A percentile compares a stretch with the other conserved stretches of the same genome.
Evolutionary conservation across 2,888 invertebrate genomes (phyloP).

Genomic region (Carcina quercana): DNA sequence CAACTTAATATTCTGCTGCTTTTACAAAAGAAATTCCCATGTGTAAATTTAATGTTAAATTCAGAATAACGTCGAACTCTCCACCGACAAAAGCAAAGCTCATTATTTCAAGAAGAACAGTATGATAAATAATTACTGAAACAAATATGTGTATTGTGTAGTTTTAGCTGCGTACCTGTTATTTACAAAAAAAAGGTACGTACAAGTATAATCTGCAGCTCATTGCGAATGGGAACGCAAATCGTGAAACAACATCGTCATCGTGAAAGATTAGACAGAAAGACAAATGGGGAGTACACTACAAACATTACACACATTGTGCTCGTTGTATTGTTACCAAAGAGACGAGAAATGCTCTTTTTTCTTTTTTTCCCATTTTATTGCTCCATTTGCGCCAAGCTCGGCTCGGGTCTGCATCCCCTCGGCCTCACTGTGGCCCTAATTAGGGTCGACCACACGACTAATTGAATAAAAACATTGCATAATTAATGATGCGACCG

Average conservation of each 20-base stretch:
- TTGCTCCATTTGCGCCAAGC: constrained; percentile 50
- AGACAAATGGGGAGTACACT: constrained; percentile 48
- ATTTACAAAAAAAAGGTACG: not conserved
- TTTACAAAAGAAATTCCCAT: too few relatives aligned
- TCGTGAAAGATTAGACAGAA: constrained; percentile 61
- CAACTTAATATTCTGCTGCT: too few relatives aligned
- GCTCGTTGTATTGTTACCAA: constrained; percentile 44
- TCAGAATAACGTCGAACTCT: too few relatives aligned
- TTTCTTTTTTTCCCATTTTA: constrained; percentile 42
- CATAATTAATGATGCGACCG: constrained; percentile 42
- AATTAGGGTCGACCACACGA: constrained; percentile 58
- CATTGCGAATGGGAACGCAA: constrained; percentile 41
- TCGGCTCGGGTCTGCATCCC: constrained; percentile 38
- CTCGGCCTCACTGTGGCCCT: constrained; percentile 38
- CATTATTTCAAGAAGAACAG: too few relatives aligned
- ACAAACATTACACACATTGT: constrained; percentile 38
- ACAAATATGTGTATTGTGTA: too few relatives aligned
- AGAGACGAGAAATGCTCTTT: constrained; percentile 39
- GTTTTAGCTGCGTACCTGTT: too few relatives aligned
- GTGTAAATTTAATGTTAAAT: too few relatives aligned
- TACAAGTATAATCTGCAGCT: constrained; percentile 20
- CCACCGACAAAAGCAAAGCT: too few relatives aligned
- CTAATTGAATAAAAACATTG: constrained; percentile 69
- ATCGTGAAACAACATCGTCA: constrained; percentile 56
- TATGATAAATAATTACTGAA: too few relatives aligned